A percentile compares a stretch with the other conserved stretches of the same genome.
phyloP scores from a whole-genome alignment of 2,113 vertebrate genomes.

The Eira barbara region DNA sequence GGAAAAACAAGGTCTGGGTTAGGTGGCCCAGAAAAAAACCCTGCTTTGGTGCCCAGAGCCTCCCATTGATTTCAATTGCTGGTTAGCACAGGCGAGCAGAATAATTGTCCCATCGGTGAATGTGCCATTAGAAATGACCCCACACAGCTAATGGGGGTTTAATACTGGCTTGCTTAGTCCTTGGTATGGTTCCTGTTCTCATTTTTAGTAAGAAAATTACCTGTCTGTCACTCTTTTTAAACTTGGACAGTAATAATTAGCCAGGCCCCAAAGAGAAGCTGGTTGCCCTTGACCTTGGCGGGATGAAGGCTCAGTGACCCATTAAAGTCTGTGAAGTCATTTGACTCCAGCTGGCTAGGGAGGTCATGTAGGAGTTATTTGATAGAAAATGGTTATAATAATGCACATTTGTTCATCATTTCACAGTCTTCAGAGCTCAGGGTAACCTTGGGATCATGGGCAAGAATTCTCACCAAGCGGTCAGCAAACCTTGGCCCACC shows the following conservation, averaged over 20 bases:
- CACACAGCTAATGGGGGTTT: slow-evolving; percentile 18
- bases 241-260: slow-evolving; percentile 77
- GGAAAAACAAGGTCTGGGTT: slow-evolving; percentile 80
- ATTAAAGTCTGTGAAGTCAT: slow-evolving; percentile 23
- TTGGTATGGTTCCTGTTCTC: slow-evolving; percentile 74
- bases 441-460: neutral
- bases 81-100: slow-evolving; percentile 67
- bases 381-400: neutral
- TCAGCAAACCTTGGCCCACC: neutral
- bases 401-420: neutral
- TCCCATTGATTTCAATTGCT: slow-evolving; percentile 77
- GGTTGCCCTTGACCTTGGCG: slow-evolving; percentile 51
- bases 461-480: neutral
- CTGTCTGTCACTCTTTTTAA: slow-evolving; percentile 79
- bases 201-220: slow-evolving; percentile 80
- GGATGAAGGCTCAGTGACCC: slow-evolving; percentile 44
- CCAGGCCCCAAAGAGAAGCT: slow-evolving; percentile 51
- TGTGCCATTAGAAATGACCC: slow-evolving; percentile 73
- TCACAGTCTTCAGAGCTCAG: slow-evolving; percentile 12
- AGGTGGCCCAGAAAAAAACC: slow-evolving; percentile 82
- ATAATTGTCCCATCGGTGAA: slow-evolving; percentile 71
- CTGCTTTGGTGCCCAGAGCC: slow-evolving; percentile 81
- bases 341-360: neutral
- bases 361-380: neutral
- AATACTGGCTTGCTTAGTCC: slow-evolving; percentile 53